Evolutionary conservation across 2,888 invertebrate species (phyloP).

Genomic region (Agelastica alni): DNA sequence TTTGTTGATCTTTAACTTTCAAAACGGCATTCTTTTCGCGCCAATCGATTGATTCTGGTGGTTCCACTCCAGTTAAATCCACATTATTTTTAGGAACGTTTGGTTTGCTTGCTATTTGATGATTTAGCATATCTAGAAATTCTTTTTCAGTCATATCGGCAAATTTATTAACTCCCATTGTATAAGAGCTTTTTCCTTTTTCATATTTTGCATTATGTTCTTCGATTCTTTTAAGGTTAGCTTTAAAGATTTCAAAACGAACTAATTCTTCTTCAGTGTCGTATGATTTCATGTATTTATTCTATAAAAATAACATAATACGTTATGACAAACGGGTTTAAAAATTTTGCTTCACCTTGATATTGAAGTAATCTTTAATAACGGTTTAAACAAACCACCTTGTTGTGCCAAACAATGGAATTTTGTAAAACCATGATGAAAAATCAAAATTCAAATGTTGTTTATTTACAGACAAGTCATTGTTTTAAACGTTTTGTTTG

Average conservation of each 20-base stretch:
- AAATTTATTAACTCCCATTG: slow-evolving; percentile 11
- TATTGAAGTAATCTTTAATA: too few species aligned
- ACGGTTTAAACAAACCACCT: too few species aligned
- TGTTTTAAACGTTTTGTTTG: too few species aligned
- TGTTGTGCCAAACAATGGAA: too few species aligned
- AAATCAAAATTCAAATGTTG: too few species aligned
- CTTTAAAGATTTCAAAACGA: slow-evolving; percentile 2
- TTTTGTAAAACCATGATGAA: too few species aligned
- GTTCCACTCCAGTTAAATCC: neutral
- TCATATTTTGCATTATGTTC: too few species aligned
- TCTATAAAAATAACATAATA: too few species aligned
- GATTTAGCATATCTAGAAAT: neutral
- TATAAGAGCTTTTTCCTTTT: slow-evolving; percentile 3
- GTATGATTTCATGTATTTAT: too few species aligned
- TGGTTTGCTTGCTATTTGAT: neutral
- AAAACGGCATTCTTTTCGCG: slow-evolving; percentile 41
- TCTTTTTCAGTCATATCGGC: slow-evolving; percentile 6
- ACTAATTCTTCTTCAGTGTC: neutral
- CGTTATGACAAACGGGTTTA: too few species aligned
- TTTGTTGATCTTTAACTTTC: slow-evolving; percentile 2
- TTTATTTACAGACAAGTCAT: too few species aligned
- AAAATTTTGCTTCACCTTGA: too few species aligned
- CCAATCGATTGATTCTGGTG: slow-evolving; percentile 59
- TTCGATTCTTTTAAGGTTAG: slow-evolving; percentile 7
- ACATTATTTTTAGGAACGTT: neutral